A percentile compares a stretch with the other conserved stretches of the same genome.
phyloP scores from a whole-genome alignment of 2,113 vertebrate genomes.

The Sturnus vulgaris region DNA sequence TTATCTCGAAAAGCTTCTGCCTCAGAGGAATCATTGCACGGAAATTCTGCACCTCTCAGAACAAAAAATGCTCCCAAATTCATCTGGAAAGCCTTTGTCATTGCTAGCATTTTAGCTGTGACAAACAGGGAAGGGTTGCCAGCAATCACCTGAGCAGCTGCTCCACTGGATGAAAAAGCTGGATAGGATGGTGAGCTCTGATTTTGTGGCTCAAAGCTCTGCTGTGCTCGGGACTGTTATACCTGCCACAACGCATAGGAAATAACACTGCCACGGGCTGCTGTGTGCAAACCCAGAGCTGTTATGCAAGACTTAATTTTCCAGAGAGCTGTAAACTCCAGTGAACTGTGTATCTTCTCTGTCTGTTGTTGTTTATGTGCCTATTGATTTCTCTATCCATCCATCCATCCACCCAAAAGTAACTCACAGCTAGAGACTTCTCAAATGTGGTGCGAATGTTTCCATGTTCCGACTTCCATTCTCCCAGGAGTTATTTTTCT shows the following conservation, averaged over 20 bases:
- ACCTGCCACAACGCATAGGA: neutral
- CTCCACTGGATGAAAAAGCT: neutral
- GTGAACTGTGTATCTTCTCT: conserved; percentile 20
- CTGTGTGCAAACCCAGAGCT: neutral
- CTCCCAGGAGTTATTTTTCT: neutral
- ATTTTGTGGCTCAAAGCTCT: neutral
- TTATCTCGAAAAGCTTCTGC: neutral
- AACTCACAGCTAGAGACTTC: neutral
- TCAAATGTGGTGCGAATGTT: neutral
- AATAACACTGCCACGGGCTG: neutral
- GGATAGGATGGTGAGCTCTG: neutral
- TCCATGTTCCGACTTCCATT: neutral
- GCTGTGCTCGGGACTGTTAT: neutral
- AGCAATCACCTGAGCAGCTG: neutral
- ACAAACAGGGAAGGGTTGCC: neutral
- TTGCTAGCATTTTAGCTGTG: neutral
- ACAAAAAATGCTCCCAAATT: neutral
- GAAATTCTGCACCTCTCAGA: neutral
- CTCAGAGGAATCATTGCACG: neutral
- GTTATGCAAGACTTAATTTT: neutral
- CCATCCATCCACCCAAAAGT: neutral
- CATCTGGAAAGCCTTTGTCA: neutral
- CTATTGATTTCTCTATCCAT: neutral
- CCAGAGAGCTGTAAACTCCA: conserved; percentile 12
- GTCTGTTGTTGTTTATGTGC: conserved; percentile 12